phyloP scores from a whole-genome alignment of 1,140 invertebrate species.

The Meloidogyne hapla region DNA sequence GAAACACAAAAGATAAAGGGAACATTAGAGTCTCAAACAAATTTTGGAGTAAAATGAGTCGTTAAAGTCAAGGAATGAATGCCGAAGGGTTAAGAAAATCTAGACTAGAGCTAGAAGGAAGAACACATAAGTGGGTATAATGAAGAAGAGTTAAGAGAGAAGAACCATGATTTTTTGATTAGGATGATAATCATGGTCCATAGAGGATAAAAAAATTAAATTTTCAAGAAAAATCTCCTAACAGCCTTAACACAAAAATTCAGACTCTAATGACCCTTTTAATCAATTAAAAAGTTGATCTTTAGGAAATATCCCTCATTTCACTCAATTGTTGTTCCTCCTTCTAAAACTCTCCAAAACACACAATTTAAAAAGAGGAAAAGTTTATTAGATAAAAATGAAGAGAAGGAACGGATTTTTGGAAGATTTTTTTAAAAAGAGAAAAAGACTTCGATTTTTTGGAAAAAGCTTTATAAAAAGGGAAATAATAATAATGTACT shows the following conservation, averaged over 20 bases:
- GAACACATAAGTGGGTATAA: too few species aligned
- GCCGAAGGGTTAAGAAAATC: too few species aligned
- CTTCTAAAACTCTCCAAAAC: neutral
- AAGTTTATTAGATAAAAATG: neutral
- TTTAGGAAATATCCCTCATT: neutral
- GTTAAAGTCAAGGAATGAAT: too few species aligned
- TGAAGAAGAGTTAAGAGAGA: too few species aligned
- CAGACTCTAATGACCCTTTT: neutral
- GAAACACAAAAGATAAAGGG: neutral
- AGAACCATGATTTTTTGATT: too few species aligned
- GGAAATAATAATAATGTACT: slow-evolving; percentile 13
- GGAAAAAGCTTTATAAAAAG: slow-evolving; percentile 8
- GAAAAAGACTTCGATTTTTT: neutral
- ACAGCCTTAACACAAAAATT: neutral
- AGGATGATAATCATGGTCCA: too few species aligned
- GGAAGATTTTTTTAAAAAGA: neutral
- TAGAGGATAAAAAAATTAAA: too few species aligned
- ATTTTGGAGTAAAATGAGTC: too few species aligned
- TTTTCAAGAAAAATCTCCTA: too few species aligned
- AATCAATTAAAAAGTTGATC: neutral
- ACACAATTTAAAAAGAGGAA: neutral
- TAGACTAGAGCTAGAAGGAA: too few species aligned
- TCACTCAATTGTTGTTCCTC: too few species aligned
- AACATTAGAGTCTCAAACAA: neutral
- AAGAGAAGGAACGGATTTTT: neutral